Evolutionary conservation across 2,888 invertebrate genomes (phyloP).

Genomic region (Acronicta alni): DNA sequence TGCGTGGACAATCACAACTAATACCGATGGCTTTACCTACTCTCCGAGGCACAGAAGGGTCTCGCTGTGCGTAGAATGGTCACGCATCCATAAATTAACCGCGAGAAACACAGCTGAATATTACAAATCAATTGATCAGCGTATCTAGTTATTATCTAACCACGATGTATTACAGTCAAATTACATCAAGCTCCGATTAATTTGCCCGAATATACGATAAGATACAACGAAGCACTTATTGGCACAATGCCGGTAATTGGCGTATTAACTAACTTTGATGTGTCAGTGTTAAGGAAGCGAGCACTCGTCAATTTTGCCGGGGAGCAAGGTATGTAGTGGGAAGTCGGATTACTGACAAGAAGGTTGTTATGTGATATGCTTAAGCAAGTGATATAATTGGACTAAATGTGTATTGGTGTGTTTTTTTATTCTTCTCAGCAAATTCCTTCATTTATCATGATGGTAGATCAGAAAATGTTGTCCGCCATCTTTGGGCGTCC

Average conservation of each 20-base stretch:
- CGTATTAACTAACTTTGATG: conserved; percentile 38
- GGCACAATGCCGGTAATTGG: conserved; percentile 48
- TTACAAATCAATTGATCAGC: no score
- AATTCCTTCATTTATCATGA: no score
- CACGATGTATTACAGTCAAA: conserved; percentile 7
- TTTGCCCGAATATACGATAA: conserved; percentile 24
- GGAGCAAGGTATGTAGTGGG: background rate
- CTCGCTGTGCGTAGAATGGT: no score
- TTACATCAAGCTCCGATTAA: conserved; percentile 26
- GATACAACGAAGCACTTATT: conserved; percentile 32
- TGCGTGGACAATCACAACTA: no score
- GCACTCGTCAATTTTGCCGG: conserved; percentile 16
- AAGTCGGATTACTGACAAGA: conserved; percentile 16
- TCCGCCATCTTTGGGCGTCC: no score
- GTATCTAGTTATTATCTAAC: no score
- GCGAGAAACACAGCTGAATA: no score
- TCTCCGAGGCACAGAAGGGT: no score
- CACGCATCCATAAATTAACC: no score
- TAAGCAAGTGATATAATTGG: background rate
- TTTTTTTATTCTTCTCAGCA: no score
- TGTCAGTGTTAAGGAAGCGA: conserved; percentile 12
- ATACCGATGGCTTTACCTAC: no score
- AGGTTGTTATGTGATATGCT: background rate
- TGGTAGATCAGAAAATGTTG: no score
- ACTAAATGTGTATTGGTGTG: background rate